Conservation (phyloP, 2,797 vertebrate genomes). For the Sebastes taczanowskii region DNA sequence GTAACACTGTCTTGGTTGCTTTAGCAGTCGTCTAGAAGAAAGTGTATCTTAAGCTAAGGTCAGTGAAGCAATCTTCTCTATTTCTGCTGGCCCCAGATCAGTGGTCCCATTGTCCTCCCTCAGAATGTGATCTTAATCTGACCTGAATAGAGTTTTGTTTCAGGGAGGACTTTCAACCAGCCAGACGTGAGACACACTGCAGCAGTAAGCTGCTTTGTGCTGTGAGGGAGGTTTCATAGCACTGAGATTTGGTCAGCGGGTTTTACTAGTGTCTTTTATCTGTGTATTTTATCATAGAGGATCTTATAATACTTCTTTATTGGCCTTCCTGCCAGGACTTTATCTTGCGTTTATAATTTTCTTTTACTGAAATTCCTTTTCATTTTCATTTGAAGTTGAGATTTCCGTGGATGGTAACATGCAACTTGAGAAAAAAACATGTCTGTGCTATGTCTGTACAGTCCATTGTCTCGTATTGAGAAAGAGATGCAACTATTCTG, state of each 20-base stretch:
- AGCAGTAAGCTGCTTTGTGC: constrained; percentile 57
- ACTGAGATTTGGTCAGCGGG: constrained; percentile 15
- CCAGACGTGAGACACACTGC: constrained; percentile 53
- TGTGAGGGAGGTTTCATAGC: constrained; percentile 35
- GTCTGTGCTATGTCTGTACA: constrained; percentile 4
- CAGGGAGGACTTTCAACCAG: constrained; percentile 67
- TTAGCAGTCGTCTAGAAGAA: constrained; percentile 24
- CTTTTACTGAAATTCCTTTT: constrained; percentile 46
- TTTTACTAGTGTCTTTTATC: constrained; percentile 53
- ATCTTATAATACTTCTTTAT: constrained; percentile 42
- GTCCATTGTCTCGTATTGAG: constrained; percentile 40
- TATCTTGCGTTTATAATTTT: constrained; percentile 49
- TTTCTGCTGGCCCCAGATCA: constrained; percentile 73
- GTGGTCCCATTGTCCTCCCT: constrained; percentile 72
- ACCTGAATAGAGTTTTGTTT: constrained; percentile 77
- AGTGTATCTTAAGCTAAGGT: constrained; percentile 42
- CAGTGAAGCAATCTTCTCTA: constrained; percentile 67
- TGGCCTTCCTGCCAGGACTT: constrained; percentile 16
- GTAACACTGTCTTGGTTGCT: constrained; percentile 5
- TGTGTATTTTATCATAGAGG: constrained; percentile 19
- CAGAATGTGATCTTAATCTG: constrained; percentile 81
- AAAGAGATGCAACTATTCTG: constrained; percentile 27
- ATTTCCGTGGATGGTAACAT: constrained; percentile 13
- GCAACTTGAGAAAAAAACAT: constrained; percentile 15
- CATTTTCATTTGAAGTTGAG: constrained; percentile 19